Conservation (phyloP, 2,888 invertebrate genomes). For the Gerosis bhagava region DNA sequence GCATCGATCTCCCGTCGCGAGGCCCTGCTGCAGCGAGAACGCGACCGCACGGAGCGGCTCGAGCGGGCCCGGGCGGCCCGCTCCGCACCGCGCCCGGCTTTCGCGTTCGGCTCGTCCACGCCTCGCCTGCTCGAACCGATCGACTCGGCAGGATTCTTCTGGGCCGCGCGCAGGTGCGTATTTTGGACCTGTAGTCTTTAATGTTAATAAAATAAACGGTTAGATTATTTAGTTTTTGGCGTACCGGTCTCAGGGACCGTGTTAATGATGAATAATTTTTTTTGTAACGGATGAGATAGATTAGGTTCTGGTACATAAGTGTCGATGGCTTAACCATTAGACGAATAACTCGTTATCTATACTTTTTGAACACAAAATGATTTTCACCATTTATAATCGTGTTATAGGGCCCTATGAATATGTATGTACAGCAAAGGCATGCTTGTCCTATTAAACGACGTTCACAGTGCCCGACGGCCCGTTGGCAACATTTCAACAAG, state of each 20-base stretch:
- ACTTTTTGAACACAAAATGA: too few species aligned
- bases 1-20: slow-evolving; percentile 94
- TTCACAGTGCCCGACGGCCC: slow-evolving; percentile 8
- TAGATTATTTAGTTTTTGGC: too few species aligned
- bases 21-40: slow-evolving; percentile 92
- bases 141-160: slow-evolving; percentile 90
- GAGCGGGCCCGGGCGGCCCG: slow-evolving; percentile 91
- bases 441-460: slow-evolving; percentile 14
- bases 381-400: too few species aligned
- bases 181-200: not conserved
- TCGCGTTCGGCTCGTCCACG: slow-evolving; percentile 96
- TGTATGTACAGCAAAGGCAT: slow-evolving; percentile 9
- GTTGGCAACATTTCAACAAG: slow-evolving; percentile 21
- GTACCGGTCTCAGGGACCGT: too few species aligned
- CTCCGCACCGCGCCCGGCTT: slow-evolving; percentile 84
- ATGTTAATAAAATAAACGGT: not conserved
- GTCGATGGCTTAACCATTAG: too few species aligned
- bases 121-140: slow-evolving; percentile 93
- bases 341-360: too few species aligned
- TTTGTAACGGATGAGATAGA: too few species aligned
- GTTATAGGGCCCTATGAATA: too few species aligned
- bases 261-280: too few species aligned
- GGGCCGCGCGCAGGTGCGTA: slow-evolving; percentile 89
- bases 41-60: slow-evolving; percentile 91
- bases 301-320: too few species aligned